Percentiles rank a stretch among this genome's conserved stretches.
Conservation (phyloP, 64 coral and sea anemone species). For the Pocillopora verrucosa region DNA sequence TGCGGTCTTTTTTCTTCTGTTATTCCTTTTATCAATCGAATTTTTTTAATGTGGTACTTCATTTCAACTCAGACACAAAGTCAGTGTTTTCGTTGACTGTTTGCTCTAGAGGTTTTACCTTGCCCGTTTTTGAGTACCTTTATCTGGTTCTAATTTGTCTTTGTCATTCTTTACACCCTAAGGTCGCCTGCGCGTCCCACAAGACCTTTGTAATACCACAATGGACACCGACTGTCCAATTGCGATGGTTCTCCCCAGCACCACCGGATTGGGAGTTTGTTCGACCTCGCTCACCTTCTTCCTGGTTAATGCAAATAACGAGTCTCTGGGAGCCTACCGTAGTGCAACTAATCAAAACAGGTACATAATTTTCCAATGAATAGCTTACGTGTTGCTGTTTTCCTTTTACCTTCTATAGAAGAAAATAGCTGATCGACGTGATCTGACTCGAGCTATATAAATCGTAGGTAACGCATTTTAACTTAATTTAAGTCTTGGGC, state of each 20-base stretch:
- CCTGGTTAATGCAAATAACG: conserved; percentile 23
- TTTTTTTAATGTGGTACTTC: no score
- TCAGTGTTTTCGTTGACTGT: background rate
- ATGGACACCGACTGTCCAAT: conserved; percentile 34
- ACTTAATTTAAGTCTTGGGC: no score
- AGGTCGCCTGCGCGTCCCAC: conserved; percentile 29
- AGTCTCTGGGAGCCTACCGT: conserved; percentile 36
- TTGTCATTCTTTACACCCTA: background rate
- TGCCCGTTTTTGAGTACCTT: background rate
- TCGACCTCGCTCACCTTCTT: conserved; percentile 12
- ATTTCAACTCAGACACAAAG: no score
- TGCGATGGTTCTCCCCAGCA: conserved; percentile 26
- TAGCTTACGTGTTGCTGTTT: background rate
- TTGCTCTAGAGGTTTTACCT: background rate
- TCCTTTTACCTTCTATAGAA: no score
- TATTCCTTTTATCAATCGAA: no score
- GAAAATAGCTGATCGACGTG: no score
- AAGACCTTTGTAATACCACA: conserved; percentile 27
- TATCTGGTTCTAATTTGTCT: background rate
- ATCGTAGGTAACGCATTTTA: no score
- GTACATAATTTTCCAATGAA: background rate
- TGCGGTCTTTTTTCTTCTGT: no score
- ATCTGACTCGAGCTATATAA: no score
- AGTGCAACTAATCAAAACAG: conserved; percentile 16
- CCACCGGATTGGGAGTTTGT: conserved; percentile 15